phyloP scores from a whole-genome alignment of 2,888 invertebrate species.

The Tachina fera region DNA sequence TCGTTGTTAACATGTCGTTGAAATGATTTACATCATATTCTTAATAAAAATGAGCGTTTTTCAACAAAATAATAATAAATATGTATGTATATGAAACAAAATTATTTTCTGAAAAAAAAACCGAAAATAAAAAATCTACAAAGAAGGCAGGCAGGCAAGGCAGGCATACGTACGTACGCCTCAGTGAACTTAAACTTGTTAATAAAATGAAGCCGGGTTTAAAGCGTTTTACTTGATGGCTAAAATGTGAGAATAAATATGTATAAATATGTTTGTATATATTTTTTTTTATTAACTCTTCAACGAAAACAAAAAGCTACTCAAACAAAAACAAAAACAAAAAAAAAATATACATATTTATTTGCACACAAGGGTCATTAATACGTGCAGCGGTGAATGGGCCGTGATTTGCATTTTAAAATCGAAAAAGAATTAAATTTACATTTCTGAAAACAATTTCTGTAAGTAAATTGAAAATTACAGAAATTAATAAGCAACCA shows the following conservation, averaged over 20 bases:
- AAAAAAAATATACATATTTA: conserved; percentile 19
- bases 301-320: background rate
- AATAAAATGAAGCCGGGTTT: conserved; percentile 29
- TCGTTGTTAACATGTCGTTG: conserved; percentile 59
- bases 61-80: conserved; percentile 34
- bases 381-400: conserved; percentile 71
- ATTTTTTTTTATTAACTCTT: conserved; percentile 1
- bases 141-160: background rate
- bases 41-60: conserved; percentile 60
- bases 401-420: conserved; percentile 68
- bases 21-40: conserved; percentile 67
- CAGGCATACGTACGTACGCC: conserved; percentile 20
- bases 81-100: conserved; percentile 29
- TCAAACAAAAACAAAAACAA: background rate
- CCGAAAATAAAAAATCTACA: conserved; percentile 13
- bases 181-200: conserved; percentile 21
- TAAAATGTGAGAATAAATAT: conserved; percentile 10
- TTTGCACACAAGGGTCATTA: conserved; percentile 68
- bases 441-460: conserved; percentile 26
- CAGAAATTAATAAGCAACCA: conserved; percentile 30
- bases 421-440: conserved; percentile 23
- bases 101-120: conserved; percentile 38
- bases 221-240: conserved; percentile 30
- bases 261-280: background rate
- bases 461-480: conserved; percentile 43